Evolutionary conservation across 2,888 invertebrate genomes (phyloP), one percentile per base, ranked within the genome.

Genomic region (Trichacis sp.): DNA sequence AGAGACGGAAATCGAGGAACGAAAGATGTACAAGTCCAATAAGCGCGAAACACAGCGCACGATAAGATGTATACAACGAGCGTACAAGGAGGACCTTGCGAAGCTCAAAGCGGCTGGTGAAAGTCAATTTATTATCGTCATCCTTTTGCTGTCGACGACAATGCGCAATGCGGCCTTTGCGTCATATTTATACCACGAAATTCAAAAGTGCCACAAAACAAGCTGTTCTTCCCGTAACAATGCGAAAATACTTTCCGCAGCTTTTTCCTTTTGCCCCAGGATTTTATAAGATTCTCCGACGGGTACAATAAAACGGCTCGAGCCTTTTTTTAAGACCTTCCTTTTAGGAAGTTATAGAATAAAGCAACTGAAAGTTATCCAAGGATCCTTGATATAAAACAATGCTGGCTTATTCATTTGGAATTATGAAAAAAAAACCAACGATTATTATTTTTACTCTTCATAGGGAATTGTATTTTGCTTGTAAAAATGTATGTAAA

Each of bases 51-150:
- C 20, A 45, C 45, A 45, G 11, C 19, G 15, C 14, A 15, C 14
- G 40, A 40, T 40, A 40, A 40, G 15, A 15, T 15, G 40, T 15
- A 14, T 9, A 45, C 45, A 42, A 17, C 18, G 42, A 17, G n/a
- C 36, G 36, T 42, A 42, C 33, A 42, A 4, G 42, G 18, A 42
- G 42, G n/a, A 42, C 42, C 42, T 42, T 18, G 42, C 15, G n/a
- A 42, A 42, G 42, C 42, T 42, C 42, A 18, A 42, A 42, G 42
- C 18, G 11, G n/a, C 42, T 14, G 42, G 45, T 18, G 45, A 45
- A 45, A 45, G 45, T 45, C 45, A 11, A 45, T 45, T 45, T 45
- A 45, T 45, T 45, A 45, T 45, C 45, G 19, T 20, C 45, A 11
- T 45, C 45, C 45, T 15, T 45, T 40, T 45, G 18, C n/a, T 4